Conservation (phyloP, 2,888 invertebrate species). For the Drosophila melanosoma region DNA sequence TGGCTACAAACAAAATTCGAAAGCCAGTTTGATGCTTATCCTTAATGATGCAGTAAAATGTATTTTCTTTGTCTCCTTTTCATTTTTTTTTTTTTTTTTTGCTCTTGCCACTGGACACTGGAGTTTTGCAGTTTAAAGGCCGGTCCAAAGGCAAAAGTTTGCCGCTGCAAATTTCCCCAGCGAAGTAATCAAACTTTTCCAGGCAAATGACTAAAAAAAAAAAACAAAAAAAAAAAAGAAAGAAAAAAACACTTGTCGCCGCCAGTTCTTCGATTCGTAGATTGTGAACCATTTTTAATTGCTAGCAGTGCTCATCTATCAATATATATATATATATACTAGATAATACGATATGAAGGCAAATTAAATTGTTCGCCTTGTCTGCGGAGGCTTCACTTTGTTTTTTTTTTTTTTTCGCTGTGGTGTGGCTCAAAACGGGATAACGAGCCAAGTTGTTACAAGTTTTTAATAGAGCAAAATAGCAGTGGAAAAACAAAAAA, state of each 20-base stretch:
- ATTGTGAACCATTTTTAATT: conserved; percentile 60
- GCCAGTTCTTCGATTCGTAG: conserved; percentile 11
- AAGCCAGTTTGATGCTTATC: conserved; percentile 83
- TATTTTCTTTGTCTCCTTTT: conserved; percentile 27
- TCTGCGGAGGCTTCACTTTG: conserved; percentile 28
- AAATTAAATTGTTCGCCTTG: conserved; percentile 70
- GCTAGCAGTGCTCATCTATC: conserved; percentile 58
- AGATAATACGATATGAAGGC: conserved; percentile 38
- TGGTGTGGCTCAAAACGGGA: conserved; percentile 44
- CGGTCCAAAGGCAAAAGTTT: conserved; percentile 57
- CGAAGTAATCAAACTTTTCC: conserved; percentile 66
- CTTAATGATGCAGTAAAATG: conserved; percentile 83
- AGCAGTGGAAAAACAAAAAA: conserved; percentile 43
- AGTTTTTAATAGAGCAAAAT: conserved; percentile 83
- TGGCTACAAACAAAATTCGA: conserved; percentile 78
- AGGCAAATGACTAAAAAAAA: conserved; percentile 41
- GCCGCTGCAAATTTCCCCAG: conserved; percentile 8
- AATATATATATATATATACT: conserved; percentile 30
- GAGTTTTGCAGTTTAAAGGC: conserved; percentile 52
- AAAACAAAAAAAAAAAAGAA: conserved; percentile 9
- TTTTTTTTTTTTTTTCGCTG: conserved; percentile 6
- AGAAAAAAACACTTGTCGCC: conserved; percentile 49
- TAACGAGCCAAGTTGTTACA: conserved; percentile 81
- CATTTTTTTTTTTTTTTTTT: conserved; percentile 1
- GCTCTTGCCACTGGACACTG: conserved; percentile 30